Evolutionary conservation across 2,113 vertebrate genomes (phyloP).

Genomic region (mouse (Mus musculus)): GRCm39 chrX:99634501-99635000

Average conservation of each 20-base stretch:
- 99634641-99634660: slow-evolving; percentile 18
- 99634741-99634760: slow-evolving; percentile 3
- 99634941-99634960: background rate
- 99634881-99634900: background rate
- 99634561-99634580: background rate
- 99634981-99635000: slow-evolving; percentile 42
- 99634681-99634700: slow-evolving; percentile 55
- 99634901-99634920: slow-evolving; percentile 29
- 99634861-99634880: slow-evolving; percentile 26
- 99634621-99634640: background rate
- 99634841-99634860: slow-evolving; percentile 49
- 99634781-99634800: background rate
- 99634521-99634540: background rate
- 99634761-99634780: background rate
- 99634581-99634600: slow-evolving; percentile 28
- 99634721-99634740: background rate
- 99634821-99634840: slow-evolving; percentile 33
- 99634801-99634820: slow-evolving; percentile 39
- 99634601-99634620: background rate
- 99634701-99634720: slow-evolving; percentile 35
- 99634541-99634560: background rate
- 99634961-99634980: background rate
- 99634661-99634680: slow-evolving; percentile 9
- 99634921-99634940: background rate
- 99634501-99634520: background rate